A percentile compares a stretch with the other conserved stretches of the same genome.
phyloP scores from a whole-genome alignment of 2,888 invertebrate genomes.

The Phyllotreta striolata region DNA sequence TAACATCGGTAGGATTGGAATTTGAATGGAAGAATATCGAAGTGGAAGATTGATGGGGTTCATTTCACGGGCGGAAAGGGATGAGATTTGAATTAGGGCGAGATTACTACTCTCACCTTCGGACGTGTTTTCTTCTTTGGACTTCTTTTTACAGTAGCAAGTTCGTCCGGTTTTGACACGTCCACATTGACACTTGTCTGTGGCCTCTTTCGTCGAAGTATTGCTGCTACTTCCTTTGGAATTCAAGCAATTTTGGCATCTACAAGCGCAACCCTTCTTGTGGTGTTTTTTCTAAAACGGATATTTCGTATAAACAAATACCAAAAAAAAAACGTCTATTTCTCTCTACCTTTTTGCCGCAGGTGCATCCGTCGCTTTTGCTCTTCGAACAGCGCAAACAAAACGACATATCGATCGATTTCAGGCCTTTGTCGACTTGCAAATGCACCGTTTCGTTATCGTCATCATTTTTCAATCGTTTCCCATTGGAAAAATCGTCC shows the following conservation, averaged over 20 bases:
- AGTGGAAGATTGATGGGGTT: too few relatives aligned
- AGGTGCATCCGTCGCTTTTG: neutral
- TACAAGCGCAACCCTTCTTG: constrained; percentile 1
- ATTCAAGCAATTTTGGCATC: neutral
- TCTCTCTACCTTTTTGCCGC: neutral
- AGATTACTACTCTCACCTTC: constrained; percentile 5
- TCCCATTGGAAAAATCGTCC: neutral
- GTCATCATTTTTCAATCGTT: neutral
- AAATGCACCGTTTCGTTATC: neutral
- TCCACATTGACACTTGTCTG: constrained; percentile 2
- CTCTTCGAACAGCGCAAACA: neutral
- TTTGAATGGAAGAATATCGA: too few relatives aligned
- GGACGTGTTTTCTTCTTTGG: neutral
- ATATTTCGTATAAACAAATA: constrained; percentile 1
- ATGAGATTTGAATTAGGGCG: neutral
- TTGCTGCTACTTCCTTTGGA: constrained; percentile 10
- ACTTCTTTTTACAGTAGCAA: neutral
- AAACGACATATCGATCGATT: constrained; percentile 13
- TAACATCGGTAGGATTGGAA: neutral
- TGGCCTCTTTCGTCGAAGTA: neutral
- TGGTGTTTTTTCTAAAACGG: constrained; percentile 6
- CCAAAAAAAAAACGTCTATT: constrained; percentile 3
- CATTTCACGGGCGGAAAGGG: too few relatives aligned
- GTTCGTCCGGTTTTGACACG: neutral
- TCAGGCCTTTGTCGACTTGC: constrained; percentile 1